Evolutionary conservation across 2,113 vertebrate species (phyloP).

Genomic region (Chiloscyllium plagiosum): DNA sequence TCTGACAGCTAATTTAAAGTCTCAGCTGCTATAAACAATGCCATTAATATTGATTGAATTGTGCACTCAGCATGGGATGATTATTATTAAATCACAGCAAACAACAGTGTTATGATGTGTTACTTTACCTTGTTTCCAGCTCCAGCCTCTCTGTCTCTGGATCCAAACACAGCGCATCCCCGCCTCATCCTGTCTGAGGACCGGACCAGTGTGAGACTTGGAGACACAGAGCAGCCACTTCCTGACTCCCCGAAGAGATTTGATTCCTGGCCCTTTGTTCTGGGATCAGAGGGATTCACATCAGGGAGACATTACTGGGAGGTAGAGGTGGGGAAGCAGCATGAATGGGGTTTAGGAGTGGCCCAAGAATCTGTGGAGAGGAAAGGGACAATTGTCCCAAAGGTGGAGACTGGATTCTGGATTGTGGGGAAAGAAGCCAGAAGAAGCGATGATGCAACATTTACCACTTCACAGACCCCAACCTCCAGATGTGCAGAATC

Average conservation of each 20-base stretch:
- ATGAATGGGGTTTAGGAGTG: not conserved
- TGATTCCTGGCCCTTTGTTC: not conserved
- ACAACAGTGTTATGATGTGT: too few relatives aligned
- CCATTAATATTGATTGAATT: too few relatives aligned
- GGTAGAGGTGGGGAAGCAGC: not conserved
- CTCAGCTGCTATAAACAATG: too few relatives aligned
- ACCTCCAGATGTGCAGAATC: not conserved
- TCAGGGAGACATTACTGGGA: not conserved
- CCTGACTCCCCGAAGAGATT: not conserved
- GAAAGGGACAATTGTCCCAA: not conserved
- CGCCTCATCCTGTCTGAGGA: too few relatives aligned
- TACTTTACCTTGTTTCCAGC: too few relatives aligned
- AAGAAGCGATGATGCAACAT: too few relatives aligned
- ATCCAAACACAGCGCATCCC: too few relatives aligned
- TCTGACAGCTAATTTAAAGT: too few relatives aligned
- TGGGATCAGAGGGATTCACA: not conserved
- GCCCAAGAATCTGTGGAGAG: not conserved
- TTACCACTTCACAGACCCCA: not conserved
- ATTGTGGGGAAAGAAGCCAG: not conserved
- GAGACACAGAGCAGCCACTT: not conserved
- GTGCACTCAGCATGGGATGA: too few relatives aligned
- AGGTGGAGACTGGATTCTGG: not conserved
- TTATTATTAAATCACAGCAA: too few relatives aligned
- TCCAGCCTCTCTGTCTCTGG: too few relatives aligned
- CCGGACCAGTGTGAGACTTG: too few relatives aligned